A percentile compares a stretch with the other conserved stretches of the same genome.
phyloP scores from a whole-genome alignment of 2,113 vertebrate genomes.

The Octodon degus region DNA sequence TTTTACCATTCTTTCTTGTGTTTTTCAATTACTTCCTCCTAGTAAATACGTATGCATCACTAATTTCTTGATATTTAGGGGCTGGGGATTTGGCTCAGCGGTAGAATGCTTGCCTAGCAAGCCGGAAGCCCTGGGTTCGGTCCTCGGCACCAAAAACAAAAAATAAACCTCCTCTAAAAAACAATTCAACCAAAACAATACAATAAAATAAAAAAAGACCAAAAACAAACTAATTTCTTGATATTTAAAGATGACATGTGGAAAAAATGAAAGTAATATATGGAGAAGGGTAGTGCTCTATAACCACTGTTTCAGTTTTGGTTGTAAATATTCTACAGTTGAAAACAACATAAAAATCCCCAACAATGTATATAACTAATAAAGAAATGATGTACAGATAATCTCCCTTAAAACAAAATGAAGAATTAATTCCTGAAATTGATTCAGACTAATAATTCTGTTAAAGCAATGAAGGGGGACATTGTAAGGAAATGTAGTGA shows the following conservation, averaged over 20 bases:
- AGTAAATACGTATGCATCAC: neutral
- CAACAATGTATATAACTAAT: neutral
- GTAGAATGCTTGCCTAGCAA: too few species aligned
- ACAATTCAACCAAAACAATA: too few species aligned
- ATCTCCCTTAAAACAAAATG: constrained; percentile 38
- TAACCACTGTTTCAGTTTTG: neutral
- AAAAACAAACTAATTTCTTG: neutral
- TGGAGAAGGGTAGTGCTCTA: neutral
- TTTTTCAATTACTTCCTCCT: neutral
- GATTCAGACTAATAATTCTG: constrained; percentile 5
- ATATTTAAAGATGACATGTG: neutral
- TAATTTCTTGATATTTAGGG: neutral
- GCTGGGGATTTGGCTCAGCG: too few species aligned
- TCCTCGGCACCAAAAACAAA: too few species aligned
- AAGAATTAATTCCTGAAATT: constrained; percentile 8
- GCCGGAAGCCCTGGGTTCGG: too few species aligned
- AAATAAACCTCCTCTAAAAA: too few species aligned
- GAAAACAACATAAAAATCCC: neutral
- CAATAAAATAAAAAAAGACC: too few species aligned
- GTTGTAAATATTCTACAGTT: neutral
- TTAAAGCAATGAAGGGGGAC: constrained; percentile 26
- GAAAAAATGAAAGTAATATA: neutral
- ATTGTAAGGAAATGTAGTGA: neutral
- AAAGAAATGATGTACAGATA: neutral
- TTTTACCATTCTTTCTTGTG: neutral